Evolutionary conservation across 2,888 invertebrate genomes (phyloP), one percentile per base, ranked within the genome.

Genomic region (Entomobrya multifasciata): DNA sequence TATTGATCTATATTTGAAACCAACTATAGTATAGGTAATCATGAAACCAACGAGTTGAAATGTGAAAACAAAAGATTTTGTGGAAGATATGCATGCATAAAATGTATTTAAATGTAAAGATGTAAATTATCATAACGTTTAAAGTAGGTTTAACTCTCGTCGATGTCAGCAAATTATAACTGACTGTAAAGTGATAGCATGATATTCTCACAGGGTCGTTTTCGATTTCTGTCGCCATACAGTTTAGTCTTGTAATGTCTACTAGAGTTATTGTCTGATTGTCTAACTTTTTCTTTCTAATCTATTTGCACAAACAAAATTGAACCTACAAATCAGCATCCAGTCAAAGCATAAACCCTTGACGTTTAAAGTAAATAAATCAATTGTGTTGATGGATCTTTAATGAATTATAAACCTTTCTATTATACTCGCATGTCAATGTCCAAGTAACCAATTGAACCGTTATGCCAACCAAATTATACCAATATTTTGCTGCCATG

Each of bases 151-250:
- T n/a, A 57, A 5, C 25, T 25, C 60, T 62, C 30, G 30, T 30
- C 15, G 60, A 62, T 1, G 60, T 62, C 30, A 62, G n/a, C 15
- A 62, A 15, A 25, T 30, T 62, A n/a, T 62, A 62, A 10, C 15
- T 62, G n/a, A 62, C 30, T 4, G 60, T 62, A 30, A 30, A 62
- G 11, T 27, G 15, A 62, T 30, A 6, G n/a, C 60, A 62, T 15
- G 60, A 62, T 30, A 62, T 62, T 1, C 60, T 30, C 60, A 62
- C 60, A n/a, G 60, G 60, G 30, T 62, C 60, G n/a, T 62, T 62
- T 30, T 62, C 60, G 10, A 62, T 30, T 62, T 62, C 60, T 11
- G 17, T 62, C n/a, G 60, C 60, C 2, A 62, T 27, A 5, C 27
- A 30, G 8, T 30, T 62, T 11, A 62, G 60, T 15, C 30, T 62